Evolutionary conservation across 2,113 vertebrate genomes (phyloP).

Genomic region (Sula dactylatra): DNA sequence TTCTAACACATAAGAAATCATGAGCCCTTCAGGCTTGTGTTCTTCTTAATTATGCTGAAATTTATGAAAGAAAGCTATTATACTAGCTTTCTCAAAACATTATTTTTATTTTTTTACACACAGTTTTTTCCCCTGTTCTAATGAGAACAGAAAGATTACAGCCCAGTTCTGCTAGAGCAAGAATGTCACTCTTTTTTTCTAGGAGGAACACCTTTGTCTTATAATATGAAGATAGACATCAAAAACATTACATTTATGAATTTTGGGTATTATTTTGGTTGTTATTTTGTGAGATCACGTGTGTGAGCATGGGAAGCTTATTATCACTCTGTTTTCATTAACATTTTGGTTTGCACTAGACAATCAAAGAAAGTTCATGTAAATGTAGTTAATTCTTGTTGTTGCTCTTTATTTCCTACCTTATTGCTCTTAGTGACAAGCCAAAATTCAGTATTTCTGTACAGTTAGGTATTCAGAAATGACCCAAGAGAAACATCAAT

Average conservation of each 20-base stretch:
- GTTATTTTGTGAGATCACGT: not conserved
- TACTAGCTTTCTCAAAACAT: not conserved
- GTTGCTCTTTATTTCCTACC: not conserved
- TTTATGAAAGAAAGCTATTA: not conserved
- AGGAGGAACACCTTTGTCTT: not conserved
- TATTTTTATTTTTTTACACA: not conserved
- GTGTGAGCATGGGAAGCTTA: not conserved
- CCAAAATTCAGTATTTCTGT: not conserved
- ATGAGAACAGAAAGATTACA: not conserved
- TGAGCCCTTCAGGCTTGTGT: not conserved
- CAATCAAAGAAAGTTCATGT: not conserved
- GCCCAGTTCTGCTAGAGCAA: not conserved
- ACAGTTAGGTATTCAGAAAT: not conserved
- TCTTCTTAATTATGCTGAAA: not conserved
- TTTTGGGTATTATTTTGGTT: not conserved
- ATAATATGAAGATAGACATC: not conserved
- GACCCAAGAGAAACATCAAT: not conserved
- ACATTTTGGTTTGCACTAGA: not conserved
- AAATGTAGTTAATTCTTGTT: not conserved
- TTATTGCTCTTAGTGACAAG: not conserved
- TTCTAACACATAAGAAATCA: not conserved
- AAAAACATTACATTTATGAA: not conserved
- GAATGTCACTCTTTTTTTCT: not conserved
- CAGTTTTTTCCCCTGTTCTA: not conserved
- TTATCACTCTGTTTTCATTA: not conserved